Evolutionary conservation across 2,113 vertebrate species (phyloP).

Genomic region (Trinectes maculatus): DNA sequence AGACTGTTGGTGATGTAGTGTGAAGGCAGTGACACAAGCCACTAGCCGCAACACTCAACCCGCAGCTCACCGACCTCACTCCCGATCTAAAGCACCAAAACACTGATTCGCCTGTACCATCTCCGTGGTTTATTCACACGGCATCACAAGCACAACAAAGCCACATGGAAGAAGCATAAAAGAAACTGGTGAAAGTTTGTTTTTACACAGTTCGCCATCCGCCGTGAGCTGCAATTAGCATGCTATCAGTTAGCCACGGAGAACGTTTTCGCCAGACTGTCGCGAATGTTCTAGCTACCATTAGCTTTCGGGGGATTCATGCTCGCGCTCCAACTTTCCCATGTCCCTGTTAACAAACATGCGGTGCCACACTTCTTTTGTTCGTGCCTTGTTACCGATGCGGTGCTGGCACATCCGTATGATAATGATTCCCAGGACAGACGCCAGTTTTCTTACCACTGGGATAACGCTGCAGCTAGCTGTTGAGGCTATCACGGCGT

Average conservation of each 20-base stretch:
- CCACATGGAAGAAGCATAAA: background rate
- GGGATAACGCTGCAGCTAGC: constrained; percentile 29
- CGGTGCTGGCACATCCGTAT: background rate
- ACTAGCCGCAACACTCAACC: too few species aligned
- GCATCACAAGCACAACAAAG: background rate
- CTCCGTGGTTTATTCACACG: too few species aligned
- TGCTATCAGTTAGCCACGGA: constrained; percentile 25
- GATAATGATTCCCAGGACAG: background rate
- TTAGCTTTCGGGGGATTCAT: background rate
- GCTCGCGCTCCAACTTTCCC: background rate
- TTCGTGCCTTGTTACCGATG: background rate
- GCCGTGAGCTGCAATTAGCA: background rate
- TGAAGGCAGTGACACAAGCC: too few species aligned
- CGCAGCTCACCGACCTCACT: too few species aligned
- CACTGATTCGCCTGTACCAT: too few species aligned
- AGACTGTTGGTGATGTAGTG: too few species aligned
- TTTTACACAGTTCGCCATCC: background rate
- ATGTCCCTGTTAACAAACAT: background rate
- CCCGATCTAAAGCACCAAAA: too few species aligned
- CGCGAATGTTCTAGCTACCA: constrained; percentile 15
- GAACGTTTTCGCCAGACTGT: constrained; percentile 10
- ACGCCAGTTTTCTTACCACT: background rate
- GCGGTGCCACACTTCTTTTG: background rate
- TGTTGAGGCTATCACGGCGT: constrained; percentile 21
- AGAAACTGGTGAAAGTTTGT: background rate